Conservation (phyloP, 2,888 invertebrate species). For the Sepioteuthis lessoniana region DNA sequence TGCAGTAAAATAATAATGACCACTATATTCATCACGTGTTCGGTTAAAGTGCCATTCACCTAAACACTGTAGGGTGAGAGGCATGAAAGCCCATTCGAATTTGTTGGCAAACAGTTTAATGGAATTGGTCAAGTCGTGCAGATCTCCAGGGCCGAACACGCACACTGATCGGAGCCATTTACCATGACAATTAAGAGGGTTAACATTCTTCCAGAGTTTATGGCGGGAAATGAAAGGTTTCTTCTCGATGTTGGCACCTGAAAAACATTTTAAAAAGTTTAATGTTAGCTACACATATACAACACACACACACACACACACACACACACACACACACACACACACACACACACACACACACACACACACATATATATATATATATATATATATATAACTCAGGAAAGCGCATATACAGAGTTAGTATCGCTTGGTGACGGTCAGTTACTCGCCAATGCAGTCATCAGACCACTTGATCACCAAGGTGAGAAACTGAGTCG, state of each 20-base stretch:
- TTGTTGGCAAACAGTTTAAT: constrained; percentile 70
- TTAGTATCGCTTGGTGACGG: no score
- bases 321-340: no score
- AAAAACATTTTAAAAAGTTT: not conserved
- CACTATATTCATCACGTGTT: constrained; percentile 52
- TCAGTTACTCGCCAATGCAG: no score
- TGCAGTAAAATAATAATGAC: not conserved
- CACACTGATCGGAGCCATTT: constrained; percentile 62
- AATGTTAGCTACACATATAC: no score
- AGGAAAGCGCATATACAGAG: no score
- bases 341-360: no score
- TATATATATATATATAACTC: no score
- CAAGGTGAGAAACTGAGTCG: no score
- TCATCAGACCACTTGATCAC: no score
- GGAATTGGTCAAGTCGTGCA: constrained; percentile 55
- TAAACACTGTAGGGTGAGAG: constrained; percentile 60
- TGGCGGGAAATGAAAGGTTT: constrained; percentile 59
- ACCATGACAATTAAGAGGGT: constrained; percentile 56
- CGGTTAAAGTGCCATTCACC: constrained; percentile 55
- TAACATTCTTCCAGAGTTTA: constrained; percentile 59
- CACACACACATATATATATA: no score
- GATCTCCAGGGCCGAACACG: constrained; percentile 66
- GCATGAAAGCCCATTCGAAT: constrained; percentile 63
- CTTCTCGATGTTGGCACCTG: constrained; percentile 49
- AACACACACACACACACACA: no score